Evolutionary conservation across 2,113 vertebrate species (phyloP).

Genomic region (Chloropsis cyanopogon): DNA sequence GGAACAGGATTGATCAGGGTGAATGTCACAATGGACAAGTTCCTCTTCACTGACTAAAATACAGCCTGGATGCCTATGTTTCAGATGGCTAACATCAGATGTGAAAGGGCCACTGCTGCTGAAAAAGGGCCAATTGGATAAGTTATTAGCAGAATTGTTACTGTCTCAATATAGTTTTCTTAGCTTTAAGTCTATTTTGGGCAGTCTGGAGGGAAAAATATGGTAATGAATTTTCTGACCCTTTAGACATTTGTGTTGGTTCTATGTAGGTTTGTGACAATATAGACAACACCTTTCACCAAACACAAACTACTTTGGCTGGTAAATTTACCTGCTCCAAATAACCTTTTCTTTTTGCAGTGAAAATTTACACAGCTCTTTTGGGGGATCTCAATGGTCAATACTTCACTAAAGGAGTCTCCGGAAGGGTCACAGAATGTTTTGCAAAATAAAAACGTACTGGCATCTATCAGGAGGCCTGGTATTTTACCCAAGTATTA

Average conservation of each 20-base stretch:
- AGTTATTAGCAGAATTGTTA: not conserved
- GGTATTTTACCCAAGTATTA: not conserved
- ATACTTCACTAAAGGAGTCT: not conserved
- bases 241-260: not conserved
- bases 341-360: not conserved
- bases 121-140: not conserved
- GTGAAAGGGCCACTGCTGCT: not conserved
- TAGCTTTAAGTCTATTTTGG: not conserved
- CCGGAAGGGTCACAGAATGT: not conserved
- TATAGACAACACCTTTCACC: not conserved
- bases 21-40: not conserved
- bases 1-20: not conserved
- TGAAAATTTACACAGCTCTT: not conserved
- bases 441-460: not conserved
- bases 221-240: not conserved
- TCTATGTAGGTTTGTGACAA: not conserved
- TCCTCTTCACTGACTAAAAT: not conserved
- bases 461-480: not conserved
- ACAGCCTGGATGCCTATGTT: not conserved
- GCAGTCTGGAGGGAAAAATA: not conserved
- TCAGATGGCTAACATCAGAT: not conserved
- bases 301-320: not conserved
- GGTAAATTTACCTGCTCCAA: conserved; percentile 4
- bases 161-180: not conserved
- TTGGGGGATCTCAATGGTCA: not conserved